phyloP scores from a whole-genome alignment of 2,888 invertebrate species.

The Tetragnatha montana region DNA sequence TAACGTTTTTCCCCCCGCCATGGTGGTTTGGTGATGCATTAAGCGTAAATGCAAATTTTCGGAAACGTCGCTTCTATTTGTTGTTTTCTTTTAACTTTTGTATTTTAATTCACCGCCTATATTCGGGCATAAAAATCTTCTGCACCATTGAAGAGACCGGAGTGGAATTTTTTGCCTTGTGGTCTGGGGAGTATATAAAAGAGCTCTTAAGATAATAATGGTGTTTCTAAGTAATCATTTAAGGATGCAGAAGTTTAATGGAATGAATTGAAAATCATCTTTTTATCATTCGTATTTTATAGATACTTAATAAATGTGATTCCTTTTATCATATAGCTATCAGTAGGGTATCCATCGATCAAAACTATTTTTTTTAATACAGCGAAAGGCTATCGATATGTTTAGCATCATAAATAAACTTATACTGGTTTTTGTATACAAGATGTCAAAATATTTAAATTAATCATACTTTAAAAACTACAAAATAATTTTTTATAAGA shows the following conservation, averaged over 20 bases:
- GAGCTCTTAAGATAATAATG: not conserved
- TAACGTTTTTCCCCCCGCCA: not conserved
- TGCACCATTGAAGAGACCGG: not conserved
- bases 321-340: no score
- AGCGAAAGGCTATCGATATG: no score
- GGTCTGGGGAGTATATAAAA: not conserved
- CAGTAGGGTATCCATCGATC: no score
- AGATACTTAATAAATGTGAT: no score
- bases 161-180: not conserved
- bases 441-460: no score
- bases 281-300: not conserved
- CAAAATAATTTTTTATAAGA: no score
- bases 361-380: no score
- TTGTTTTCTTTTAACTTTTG: slow-evolving; percentile 34
- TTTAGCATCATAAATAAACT: no score
- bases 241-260: not conserved
- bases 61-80: slow-evolving; percentile 20
- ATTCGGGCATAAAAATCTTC: not conserved
- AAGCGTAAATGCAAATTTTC: slow-evolving; percentile 28
- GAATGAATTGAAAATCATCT: not conserved
- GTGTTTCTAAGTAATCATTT: not conserved
- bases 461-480: no score
- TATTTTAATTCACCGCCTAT: slow-evolving; percentile 15
- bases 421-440: no score
- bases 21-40: slow-evolving; percentile 8